Evolutionary conservation across 2,888 invertebrate species (phyloP).

Genomic region (Dendrolimus houi): DNA sequence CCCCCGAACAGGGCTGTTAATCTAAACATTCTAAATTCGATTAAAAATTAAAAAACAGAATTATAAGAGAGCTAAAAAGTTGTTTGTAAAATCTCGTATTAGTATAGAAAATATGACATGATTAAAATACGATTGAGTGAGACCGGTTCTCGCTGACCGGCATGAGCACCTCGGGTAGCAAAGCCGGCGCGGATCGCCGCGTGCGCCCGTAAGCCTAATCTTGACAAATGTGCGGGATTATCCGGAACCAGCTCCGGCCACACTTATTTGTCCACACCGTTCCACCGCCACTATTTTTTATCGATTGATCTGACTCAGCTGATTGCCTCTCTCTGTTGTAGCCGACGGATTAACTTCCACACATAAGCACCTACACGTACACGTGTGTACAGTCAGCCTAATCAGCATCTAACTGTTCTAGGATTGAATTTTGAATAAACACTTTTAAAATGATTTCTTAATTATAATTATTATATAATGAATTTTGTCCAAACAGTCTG

Average conservation of each 20-base stretch:
- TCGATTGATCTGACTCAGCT: constrained; percentile 73
- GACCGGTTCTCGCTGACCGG: constrained; percentile 19
- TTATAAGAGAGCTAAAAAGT: background rate
- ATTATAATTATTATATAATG: too few species aligned
- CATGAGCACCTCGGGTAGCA: constrained; percentile 11
- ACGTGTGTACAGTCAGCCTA: constrained; percentile 6
- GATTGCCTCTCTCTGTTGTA: constrained; percentile 69
- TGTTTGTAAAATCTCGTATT: background rate
- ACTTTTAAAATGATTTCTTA: too few species aligned
- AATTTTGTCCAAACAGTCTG: too few species aligned
- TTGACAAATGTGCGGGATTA: constrained; percentile 72
- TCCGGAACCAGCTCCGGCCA: constrained; percentile 46
- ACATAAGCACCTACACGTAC: constrained; percentile 11
- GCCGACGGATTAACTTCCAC: constrained; percentile 59
- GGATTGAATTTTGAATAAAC: too few species aligned
- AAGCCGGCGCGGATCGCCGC: constrained; percentile 20
- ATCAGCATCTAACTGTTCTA: too few species aligned
- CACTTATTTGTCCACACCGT: constrained; percentile 57
- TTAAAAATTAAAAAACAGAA: too few species aligned
- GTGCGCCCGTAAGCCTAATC: constrained; percentile 53
- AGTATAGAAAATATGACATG: background rate
- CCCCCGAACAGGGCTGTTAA: too few species aligned
- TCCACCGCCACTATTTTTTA: constrained; percentile 62
- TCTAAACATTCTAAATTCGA: too few species aligned
- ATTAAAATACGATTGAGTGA: constrained; percentile 11